A percentile compares a stretch with the other conserved stretches of the same genome.
Evolutionary conservation across 2,888 invertebrate species (phyloP).

Genomic region (Dryocosmus kuriphilus): DNA sequence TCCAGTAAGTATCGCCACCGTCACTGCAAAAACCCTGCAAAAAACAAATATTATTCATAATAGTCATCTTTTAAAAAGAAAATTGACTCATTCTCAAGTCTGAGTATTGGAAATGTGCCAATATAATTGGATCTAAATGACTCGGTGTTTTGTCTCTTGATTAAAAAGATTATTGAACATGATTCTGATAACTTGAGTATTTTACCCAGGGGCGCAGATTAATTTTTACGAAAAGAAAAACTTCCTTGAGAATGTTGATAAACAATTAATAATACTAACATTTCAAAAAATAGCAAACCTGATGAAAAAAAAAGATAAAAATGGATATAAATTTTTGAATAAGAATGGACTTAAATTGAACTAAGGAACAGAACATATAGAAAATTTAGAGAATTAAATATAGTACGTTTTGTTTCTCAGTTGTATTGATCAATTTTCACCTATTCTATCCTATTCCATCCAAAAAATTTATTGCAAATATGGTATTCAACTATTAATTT

Average conservation of each 20-base stretch:
- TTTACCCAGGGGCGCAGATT: background rate
- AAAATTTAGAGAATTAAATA: too few relatives aligned
- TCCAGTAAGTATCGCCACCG: background rate
- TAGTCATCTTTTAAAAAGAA: background rate
- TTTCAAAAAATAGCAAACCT: too few relatives aligned
- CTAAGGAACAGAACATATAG: too few relatives aligned
- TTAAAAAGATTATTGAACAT: background rate
- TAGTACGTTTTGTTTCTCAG: too few relatives aligned
- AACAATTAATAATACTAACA: background rate
- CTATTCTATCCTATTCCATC: too few relatives aligned
- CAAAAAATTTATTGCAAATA: too few relatives aligned
- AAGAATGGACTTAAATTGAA: too few relatives aligned
- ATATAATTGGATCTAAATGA: background rate
- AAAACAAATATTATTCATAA: slow-evolving; percentile 26
- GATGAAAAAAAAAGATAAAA: too few relatives aligned
- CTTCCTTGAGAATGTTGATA: too few relatives aligned
- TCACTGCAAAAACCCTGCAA: slow-evolving; percentile 25
- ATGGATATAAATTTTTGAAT: too few relatives aligned
- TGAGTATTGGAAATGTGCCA: background rate
- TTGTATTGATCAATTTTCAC: too few relatives aligned
- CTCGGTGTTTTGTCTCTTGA: background rate
- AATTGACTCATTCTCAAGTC: slow-evolving; percentile 14
- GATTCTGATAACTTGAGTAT: background rate
- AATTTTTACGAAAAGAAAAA: background rate
- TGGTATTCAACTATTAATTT: too few relatives aligned